Base-by-base conservation (phyloP, 2,113 vertebrate species). In the Saccopteryx bilineata region DNA sequence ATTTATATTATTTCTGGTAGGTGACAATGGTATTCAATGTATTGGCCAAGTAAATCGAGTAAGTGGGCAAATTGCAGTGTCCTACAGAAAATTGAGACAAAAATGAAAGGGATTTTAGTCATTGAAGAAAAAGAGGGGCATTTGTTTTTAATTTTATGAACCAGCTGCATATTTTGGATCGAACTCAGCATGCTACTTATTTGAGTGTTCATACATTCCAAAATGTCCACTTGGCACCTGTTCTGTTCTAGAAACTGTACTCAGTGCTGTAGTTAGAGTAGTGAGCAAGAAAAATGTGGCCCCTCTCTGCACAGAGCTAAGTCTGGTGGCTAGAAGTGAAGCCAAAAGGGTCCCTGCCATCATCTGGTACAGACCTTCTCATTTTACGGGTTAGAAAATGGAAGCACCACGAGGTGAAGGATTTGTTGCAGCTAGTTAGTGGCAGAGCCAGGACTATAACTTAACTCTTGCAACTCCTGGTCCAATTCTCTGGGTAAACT, bases 21-120 rank as follows among this genome's bases (percentile, higher is more conserved):
- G 61, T 56, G 46, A 66, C 50, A 74, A 7, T 63, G 9, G 26
- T 19, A 28, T 48, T 80, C 52, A 28, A 3, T 33, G 6, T 2
- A 96, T 10, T 10, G 66, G 33, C 18, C 19, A 12, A 33, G 33
- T 19, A 91, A 86, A 31, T 33, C 18, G 68, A 50, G 54, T 28
- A 21, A 88, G 48, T 13, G 28, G 19, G 0, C 39, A 66, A 39
- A 52, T 12, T 89, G 31, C 15, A 11, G 46, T 72, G 10, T 46
- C 26, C 63, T 31, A 52, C 26, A 71, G 61, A 13, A 92, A 88
- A 63, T 0, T 28, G 26, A 84, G 52, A 58, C 28, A 82, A 65
- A 94, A 92, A 63, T 68, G 13, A 76, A 56, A 96, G 52, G 19
- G 54, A 52, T 61, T n/a, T 92, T 84, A n/a, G 13, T 80, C 33